Conservation (phyloP, 2,888 invertebrate genomes). For the Archaeoteleia sp. region DNA sequence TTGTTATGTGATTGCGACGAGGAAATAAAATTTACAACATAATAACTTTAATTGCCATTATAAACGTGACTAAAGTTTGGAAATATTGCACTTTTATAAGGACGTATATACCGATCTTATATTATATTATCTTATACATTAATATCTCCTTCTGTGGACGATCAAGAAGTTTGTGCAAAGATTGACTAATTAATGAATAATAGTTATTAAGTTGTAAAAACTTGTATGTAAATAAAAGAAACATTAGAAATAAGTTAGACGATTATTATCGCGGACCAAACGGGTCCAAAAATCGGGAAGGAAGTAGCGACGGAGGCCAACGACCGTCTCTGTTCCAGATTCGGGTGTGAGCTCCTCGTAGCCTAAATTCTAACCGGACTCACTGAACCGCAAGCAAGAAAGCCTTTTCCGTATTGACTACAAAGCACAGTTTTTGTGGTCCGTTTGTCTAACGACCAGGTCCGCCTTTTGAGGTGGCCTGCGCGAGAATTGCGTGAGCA, state of each 20-base stretch:
- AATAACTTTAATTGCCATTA: too few relatives aligned
- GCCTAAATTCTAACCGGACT: constrained; percentile 74
- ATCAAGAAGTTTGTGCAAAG: too few relatives aligned
- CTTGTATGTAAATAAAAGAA: too few relatives aligned
- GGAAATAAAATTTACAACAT: too few relatives aligned
- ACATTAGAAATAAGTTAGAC: constrained; percentile 46
- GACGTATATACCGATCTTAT: too few relatives aligned
- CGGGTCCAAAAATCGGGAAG: constrained; percentile 53
- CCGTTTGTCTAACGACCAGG: constrained; percentile 42
- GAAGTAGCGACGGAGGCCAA: constrained; percentile 64
- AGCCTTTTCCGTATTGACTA: constrained; percentile 44
- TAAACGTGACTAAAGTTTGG: too few relatives aligned
- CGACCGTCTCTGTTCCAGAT: constrained; percentile 72
- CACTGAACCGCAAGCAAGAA: constrained; percentile 44
- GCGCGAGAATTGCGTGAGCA: too few relatives aligned
- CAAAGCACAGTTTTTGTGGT: constrained; percentile 23
- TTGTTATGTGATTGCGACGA: too few relatives aligned
- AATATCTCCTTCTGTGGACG: too few relatives aligned
- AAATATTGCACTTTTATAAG: too few relatives aligned
- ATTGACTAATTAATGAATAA: too few relatives aligned
- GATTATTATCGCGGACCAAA: constrained; percentile 14
- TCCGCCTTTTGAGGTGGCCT: constrained; percentile 15
- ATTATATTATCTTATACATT: too few relatives aligned
- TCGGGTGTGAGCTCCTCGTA: constrained; percentile 71
- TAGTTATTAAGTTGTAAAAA: neutral